These are phyloP conservation scores for Ptychochromis oligacanthus DNA, from an alignment of 2,113 vertebrate genomes.

Conservation along the genomic window DNA sequence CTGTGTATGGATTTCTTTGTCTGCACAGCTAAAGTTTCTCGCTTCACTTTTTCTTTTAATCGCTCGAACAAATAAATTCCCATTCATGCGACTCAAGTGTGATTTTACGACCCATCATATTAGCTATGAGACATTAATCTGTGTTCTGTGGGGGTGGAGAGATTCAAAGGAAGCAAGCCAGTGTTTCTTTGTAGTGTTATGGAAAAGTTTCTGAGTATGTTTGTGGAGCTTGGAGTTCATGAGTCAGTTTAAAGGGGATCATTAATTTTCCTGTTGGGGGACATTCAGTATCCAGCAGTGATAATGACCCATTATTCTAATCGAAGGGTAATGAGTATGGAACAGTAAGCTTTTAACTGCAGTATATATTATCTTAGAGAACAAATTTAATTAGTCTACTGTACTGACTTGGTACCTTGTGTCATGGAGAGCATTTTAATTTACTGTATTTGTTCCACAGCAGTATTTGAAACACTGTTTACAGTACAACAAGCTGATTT, in stretches of 20 bases:
- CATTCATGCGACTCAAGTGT: not conserved
- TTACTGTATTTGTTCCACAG: slow-evolving; percentile 23
- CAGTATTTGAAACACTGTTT: not conserved
- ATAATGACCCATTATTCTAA: slow-evolving; percentile 62
- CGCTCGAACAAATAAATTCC: not conserved
- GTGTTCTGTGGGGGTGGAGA: not conserved
- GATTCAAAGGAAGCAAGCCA: not conserved
- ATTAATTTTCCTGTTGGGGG: slow-evolving; percentile 49
- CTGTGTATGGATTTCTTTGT: not conserved
- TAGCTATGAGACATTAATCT: slow-evolving; percentile 1
- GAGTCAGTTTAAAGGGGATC: slow-evolving; percentile 37
- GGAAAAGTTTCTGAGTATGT: slow-evolving; percentile 22
- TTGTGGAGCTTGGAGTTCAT: slow-evolving; percentile 18
- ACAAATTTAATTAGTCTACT: slow-evolving; percentile 54
- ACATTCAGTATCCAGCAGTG: slow-evolving; percentile 30
- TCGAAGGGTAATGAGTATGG: slow-evolving; percentile 51
- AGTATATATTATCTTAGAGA: slow-evolving; percentile 45
- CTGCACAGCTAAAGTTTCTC: not conserved
- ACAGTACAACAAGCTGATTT: not conserved
- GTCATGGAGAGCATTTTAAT: slow-evolving; percentile 13
- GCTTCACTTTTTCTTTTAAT: not conserved
- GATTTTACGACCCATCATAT: not conserved
- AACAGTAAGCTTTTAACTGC: slow-evolving; percentile 53
- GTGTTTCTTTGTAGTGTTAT: slow-evolving; percentile 4
- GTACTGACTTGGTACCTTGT: slow-evolving; percentile 25